phyloP scores from a whole-genome alignment of 2,888 invertebrate genomes.

The Athalia rosae region DNA sequence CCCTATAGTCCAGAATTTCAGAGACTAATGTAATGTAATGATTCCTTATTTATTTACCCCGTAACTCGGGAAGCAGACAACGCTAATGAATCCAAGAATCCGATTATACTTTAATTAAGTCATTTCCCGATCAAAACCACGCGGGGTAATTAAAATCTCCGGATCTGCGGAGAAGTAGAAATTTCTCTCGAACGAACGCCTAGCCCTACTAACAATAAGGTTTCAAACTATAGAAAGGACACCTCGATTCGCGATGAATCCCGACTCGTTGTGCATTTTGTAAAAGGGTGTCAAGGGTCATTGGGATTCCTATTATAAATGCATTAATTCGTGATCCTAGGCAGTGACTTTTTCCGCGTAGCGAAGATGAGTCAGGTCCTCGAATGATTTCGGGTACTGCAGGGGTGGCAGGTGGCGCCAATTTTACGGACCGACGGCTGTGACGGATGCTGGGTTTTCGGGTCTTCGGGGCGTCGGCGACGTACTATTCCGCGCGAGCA shows the following conservation, averaged over 20 bases:
- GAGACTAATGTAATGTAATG: constrained; percentile 63
- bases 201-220: background rate
- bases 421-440: constrained; percentile 73
- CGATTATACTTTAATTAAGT: constrained; percentile 52
- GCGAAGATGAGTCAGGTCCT: constrained; percentile 51
- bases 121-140: background rate
- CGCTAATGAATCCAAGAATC: constrained; percentile 55
- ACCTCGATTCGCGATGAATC: background rate
- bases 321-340: constrained; percentile 64
- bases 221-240: background rate
- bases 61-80: constrained; percentile 2
- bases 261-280: background rate
- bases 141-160: background rate
- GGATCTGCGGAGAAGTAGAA: background rate
- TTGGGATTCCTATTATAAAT: constrained; percentile 70
- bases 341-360: constrained; percentile 18
- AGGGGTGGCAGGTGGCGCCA: constrained; percentile 73
- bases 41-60: constrained; percentile 63
- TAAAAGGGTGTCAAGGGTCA: constrained; percentile 66
- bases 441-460: constrained; percentile 73
- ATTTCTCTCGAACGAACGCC: too few relatives aligned
- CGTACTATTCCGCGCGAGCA: constrained; percentile 44
- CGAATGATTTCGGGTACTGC: constrained; percentile 51
- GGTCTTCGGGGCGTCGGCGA: constrained; percentile 48
- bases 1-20: constrained; percentile 44